Base-by-base conservation (phyloP, 2,888 invertebrate genomes). In the Hemistola chrysoprasaria region DNA sequence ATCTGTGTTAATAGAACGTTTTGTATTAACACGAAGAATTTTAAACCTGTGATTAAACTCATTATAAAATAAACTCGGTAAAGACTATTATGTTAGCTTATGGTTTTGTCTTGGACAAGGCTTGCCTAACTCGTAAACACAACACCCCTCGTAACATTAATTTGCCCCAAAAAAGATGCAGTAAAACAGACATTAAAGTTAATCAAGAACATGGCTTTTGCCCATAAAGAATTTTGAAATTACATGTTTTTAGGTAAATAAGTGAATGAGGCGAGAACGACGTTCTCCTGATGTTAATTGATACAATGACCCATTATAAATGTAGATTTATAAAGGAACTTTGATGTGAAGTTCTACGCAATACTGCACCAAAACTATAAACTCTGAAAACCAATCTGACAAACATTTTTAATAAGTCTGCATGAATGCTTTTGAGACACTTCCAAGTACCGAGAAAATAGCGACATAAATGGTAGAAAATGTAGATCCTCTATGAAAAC, bases 1-100 rank as follows among this genome's bases (percentile, higher is more conserved):
- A 85, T 81, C 78, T 84, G 78, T 85, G 85, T 84, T 80, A 84
- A 81, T 78, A 67, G 71, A 67, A 65, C 66, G 59, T 65, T 71
- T 70, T 67, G 62, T 70, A 60, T 62, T 58, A 59, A 67, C 54
- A 53, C 35, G 41, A 53, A 55, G 50, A 53, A 60, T 62, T 53
- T 53, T 45, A 50, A 53, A 50, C 47, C 35, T 29, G 36, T 47
- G 29, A 48, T 34, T 53, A 49, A 38, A 43, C 25, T 22, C 8
- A 39, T 23, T 31, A 21, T 16, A 20, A 9, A 26, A 8, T 31
- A 20, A 9, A 26, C n/a, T 31, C 32, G 25, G 34, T 37, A 37
- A 40, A 37, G 26, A 34, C 50, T 53, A 48, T 44, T 53, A 43
- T 37, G 36, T 40, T 53, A 37, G 30, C 39, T 41, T 45, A 50